Base-by-base conservation (phyloP, 2,113 vertebrate genomes). In the Strix aluco region DNA sequence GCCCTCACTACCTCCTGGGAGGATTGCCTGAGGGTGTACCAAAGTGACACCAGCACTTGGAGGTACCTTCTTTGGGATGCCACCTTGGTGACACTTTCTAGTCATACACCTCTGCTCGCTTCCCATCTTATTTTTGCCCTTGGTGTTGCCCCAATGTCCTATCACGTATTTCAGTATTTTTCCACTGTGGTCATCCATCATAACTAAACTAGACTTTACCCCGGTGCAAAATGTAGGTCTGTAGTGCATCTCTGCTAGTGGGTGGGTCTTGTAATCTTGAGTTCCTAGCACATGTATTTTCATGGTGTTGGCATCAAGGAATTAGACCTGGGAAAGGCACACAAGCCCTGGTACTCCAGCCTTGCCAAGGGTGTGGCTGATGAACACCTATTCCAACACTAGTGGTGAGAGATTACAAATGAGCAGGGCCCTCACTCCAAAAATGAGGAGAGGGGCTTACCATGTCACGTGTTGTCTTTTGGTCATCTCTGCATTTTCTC, bases 71-170 rank as follows among this genome's bases (percentile, higher is more conserved):
- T 70, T 15, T 65, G 46, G 34, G 29, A 49, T 2, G 3, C 40
- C 0, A 1, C 15, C 0, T 7, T 27, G 34, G 67, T n/a, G 27
- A 19, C 16, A 6, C 10, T 69, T 90, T 9, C 26, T 49, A 38
- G 54, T 42, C 23, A 38, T 5, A 25, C 2, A 34, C 15, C 36
- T 0, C 13, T 72, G n/a, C 44, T 86, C 0, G 0, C 70, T 90
- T 47, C 25, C 25, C 23, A 10, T 81, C 42, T 58, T 46, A 42
- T 5, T 85, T 65, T 51, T 85, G 73, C 38, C 51, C 52, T 81
- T 2, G 4, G 11, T 21, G 25, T 44, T 63, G 22, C 12, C 63
- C 30, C 2, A 1, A 11, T 36, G 54, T 47, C 59, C 34, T 54
- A 42, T 67, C 30, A 26, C 0, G 0, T 17, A 47, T 62, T 58